phyloP scores from a whole-genome alignment of 35 echinoderm and acorn worm species.

The Apostichopus parvimensis region DNA sequence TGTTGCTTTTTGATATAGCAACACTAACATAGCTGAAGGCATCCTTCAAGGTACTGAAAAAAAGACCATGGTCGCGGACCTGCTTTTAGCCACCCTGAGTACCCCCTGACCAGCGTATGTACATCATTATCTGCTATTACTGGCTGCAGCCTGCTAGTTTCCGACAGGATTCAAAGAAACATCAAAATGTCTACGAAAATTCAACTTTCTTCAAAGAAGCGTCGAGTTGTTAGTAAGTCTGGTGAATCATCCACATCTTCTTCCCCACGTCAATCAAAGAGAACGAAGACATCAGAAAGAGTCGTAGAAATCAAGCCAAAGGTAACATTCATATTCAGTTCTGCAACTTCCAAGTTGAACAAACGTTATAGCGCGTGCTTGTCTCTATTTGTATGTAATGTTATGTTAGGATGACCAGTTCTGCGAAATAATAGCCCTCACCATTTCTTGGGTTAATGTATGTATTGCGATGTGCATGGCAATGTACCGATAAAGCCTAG shows the following conservation, averaged over 20 bases:
- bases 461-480: too few species aligned
- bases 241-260: conserved; percentile 6
- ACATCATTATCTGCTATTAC: too few species aligned
- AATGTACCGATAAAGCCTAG: too few species aligned
- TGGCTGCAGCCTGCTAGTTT: too few species aligned
- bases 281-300: conserved; percentile 8
- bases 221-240: conserved; percentile 5
- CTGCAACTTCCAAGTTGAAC: not conserved
- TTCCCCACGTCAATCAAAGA: conserved; percentile 25
- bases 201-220: conserved; percentile 16
- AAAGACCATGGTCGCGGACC: too few species aligned
- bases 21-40: too few species aligned
- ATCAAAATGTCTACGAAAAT: conserved; percentile 30
- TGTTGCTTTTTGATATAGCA: too few species aligned
- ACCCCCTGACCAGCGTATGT: too few species aligned
- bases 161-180: not conserved
- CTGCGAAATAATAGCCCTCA: not conserved
- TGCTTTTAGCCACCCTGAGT: too few species aligned
- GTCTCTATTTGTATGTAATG: not conserved
- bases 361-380: not conserved
- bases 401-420: not conserved
- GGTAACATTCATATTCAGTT: not conserved
- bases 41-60: too few species aligned
- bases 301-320: conserved; percentile 10
- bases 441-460: too few species aligned